These are phyloP conservation scores for Brienomyrus brachyistius DNA, from an alignment of 2,113 vertebrate genomes.

Conservation along the genomic window DNA sequence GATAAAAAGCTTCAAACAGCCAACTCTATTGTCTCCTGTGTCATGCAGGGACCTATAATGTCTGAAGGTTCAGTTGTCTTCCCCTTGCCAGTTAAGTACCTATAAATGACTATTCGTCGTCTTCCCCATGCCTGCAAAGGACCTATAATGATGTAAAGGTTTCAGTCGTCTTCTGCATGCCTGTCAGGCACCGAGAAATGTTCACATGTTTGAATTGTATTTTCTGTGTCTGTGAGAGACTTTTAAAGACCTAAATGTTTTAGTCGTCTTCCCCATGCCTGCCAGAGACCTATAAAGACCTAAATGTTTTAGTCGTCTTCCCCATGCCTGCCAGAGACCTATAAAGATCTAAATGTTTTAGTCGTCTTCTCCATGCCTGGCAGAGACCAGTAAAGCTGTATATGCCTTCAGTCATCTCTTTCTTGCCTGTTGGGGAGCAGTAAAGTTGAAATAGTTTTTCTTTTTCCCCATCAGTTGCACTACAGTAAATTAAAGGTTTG, in stretches of 20 bases:
- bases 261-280: neutral
- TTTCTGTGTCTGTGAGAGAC: neutral
- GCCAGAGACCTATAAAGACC: neutral
- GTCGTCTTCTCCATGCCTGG: neutral
- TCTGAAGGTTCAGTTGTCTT: neutral
- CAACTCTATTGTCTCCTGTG: neutral
- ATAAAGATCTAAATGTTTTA: neutral
- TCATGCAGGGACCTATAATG: neutral
- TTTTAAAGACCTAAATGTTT: neutral
- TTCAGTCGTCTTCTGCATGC: neutral
- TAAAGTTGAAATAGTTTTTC: neutral
- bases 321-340: neutral
- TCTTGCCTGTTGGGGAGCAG: neutral
- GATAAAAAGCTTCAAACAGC: neutral
- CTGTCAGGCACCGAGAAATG: neutral
- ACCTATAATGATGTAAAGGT: neutral
- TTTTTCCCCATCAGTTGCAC: neutral
- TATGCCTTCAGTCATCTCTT: neutral
- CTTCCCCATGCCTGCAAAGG: neutral
- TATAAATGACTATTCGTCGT: neutral
- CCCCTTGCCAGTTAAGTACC: neutral
- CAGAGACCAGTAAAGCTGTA: neutral
- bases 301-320: neutral
- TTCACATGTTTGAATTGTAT: neutral
- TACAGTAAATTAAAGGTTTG: constrained; percentile 5